Conservation (phyloP, 2,797 vertebrate species). For the Cottoperca gobio region DNA sequence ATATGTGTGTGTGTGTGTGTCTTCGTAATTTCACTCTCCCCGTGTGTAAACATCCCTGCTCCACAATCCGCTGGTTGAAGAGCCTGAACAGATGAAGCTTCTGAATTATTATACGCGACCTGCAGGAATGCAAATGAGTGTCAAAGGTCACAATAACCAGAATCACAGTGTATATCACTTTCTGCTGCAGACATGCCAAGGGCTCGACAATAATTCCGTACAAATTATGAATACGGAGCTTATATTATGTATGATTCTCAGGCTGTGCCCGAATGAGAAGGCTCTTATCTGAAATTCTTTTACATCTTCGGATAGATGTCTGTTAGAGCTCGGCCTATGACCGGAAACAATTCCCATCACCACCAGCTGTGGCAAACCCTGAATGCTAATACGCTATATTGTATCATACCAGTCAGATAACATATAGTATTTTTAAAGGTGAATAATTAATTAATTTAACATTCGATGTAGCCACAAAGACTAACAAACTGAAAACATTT, state of each 20-base stretch:
- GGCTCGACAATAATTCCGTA: background rate
- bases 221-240: background rate
- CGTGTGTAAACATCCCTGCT: constrained; percentile 28
- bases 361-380: background rate
- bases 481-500: background rate
- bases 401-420: background rate
- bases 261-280: background rate
- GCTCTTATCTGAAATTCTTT: background rate
- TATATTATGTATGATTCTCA: background rate
- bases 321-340: background rate
- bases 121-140: constrained; percentile 51
- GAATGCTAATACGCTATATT: background rate
- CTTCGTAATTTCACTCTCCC: constrained; percentile 17
- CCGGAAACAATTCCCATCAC: background rate
- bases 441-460: background rate
- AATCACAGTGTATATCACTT: constrained; percentile 10
- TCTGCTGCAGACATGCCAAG: background rate
- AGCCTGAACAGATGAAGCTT: constrained; percentile 6
- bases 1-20: constrained; percentile 10
- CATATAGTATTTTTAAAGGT: fast-evolving
- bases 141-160: constrained; percentile 46
- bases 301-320: constrained; percentile 7
- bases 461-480: background rate
- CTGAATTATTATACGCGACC: constrained; percentile 5
- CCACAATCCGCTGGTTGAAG: constrained; percentile 5